These are phyloP conservation scores for Ursus arctos DNA, from an alignment of 2,113 vertebrate species.

Conservation along the genomic window DNA sequence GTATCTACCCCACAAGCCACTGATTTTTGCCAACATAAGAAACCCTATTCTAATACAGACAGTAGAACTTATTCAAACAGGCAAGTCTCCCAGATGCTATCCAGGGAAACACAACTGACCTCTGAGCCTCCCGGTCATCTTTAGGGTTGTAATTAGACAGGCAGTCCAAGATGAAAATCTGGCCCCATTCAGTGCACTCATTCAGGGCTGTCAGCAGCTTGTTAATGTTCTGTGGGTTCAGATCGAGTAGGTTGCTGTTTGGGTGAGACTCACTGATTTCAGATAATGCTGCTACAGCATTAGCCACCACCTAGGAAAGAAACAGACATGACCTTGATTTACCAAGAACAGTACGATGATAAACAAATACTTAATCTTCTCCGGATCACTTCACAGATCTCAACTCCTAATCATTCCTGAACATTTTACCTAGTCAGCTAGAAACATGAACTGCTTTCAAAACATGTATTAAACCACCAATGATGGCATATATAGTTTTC, in stretches of 20 bases:
- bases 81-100: not conserved
- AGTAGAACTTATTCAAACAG: not conserved
- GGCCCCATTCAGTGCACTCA: conserved; percentile 99
- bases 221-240: conserved; percentile 99
- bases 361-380: not conserved
- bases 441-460: conserved; percentile 49
- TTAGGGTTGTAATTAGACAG: conserved; percentile 99
- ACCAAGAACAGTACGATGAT: not conserved
- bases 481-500: not conserved
- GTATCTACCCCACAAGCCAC: not conserved
- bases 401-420: not conserved
- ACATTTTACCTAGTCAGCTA: not conserved
- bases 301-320: conserved; percentile 95
- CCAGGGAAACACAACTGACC: conserved; percentile 86
- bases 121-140: conserved; percentile 98
- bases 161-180: conserved; percentile 99
- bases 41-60: not conserved
- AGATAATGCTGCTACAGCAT: conserved; percentile 97
- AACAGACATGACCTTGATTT: not conserved
- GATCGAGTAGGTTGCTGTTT: conserved; percentile 98
- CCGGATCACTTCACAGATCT: not conserved
- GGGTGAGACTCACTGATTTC: conserved; percentile 99
- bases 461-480: not conserved
- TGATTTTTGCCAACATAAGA: not conserved
- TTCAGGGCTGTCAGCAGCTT: conserved; percentile 98